Base-by-base conservation (phyloP, 2,113 vertebrate genomes). In the Indri indri region DNA sequence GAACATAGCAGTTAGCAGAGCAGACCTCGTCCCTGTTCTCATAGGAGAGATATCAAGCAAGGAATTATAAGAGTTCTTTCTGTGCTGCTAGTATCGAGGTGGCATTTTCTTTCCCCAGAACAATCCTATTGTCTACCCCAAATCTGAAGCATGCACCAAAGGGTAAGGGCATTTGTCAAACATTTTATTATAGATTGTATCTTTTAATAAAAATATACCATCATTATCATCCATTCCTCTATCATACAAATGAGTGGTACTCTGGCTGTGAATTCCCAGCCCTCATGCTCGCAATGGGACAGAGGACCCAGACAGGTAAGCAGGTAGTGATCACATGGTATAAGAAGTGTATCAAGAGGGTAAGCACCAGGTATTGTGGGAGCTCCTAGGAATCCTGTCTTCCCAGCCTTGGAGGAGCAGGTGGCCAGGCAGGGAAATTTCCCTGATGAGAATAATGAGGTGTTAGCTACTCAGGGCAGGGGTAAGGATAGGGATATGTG, bases 151-250 rank as follows among this genome's bases (percentile, higher is more conserved):
- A 57, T 68, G n/a, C 5, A 73, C 30, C 71, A 91, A 32, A 32
- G 91, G 47, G 32, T 50, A 73, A 91, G 54, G 66, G 14, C 22
- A 82, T 92, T 59, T 90, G 27, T 95, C 59, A 94, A 91, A 93
- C 4, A 76, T 66, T 71, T 95, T 79, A 82, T 85, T 73, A 73
- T 73, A 45, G 45, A 61, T 83, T 87, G 57, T 59, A 80, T 89
- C 50, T 74, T 95, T 17, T 61, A 88, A 87, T 80, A 40, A 95
- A n/a, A 52, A 92, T 17, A 37, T 68, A 77, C 2, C 6, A 73
- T 32, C n/a, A 2, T 3, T 34, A 59, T 80, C 20, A 45, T 92
- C 68, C 76, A 61, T 95, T 92, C 61, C 54, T 95, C 88, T 91
- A 30, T 79, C 42, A 59, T 90, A 83, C 20, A 90, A 50, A 40